phyloP scores from a whole-genome alignment of 2,113 vertebrate species.

The Oryzias melastigma region DNA sequence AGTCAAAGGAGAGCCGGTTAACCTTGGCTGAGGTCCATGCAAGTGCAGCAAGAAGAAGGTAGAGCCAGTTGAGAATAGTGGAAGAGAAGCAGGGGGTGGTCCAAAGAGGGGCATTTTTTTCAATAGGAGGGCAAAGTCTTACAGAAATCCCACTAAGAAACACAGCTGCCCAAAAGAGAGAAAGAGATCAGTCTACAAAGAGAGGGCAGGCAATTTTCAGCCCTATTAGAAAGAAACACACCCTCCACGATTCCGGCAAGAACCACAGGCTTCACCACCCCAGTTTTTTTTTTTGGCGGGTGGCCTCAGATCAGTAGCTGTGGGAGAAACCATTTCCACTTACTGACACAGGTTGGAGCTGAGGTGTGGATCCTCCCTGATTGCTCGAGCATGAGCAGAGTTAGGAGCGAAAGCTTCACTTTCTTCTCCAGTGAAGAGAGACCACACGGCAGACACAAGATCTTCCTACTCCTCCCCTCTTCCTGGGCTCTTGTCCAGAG shows the following conservation, averaged over 20 bases:
- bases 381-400: conserved; percentile 45
- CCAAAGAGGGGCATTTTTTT: conserved; percentile 48
- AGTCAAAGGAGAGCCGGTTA: conserved; percentile 44
- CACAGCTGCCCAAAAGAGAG: conserved; percentile 37
- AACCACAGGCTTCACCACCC: conserved; percentile 22
- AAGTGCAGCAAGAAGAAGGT: conserved; percentile 31
- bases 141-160: conserved; percentile 30
- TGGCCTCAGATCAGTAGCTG: conserved; percentile 53
- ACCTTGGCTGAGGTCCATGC: conserved; percentile 39
- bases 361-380: conserved; percentile 62
- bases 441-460: conserved; percentile 71
- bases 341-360: conserved; percentile 50
- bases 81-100: conserved; percentile 52
- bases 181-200: conserved; percentile 37
- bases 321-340: conserved; percentile 33
- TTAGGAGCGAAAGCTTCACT: conserved; percentile 59
- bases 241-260: conserved; percentile 25
- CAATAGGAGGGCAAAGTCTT: conserved; percentile 32
- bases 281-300: conserved; percentile 31
- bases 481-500: conserved; percentile 67
- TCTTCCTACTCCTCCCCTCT: conserved; percentile 58
- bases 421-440: conserved; percentile 46
- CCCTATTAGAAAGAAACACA: conserved; percentile 29
- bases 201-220: conserved; percentile 35
- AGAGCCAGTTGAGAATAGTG: conserved; percentile 23